Conservation (phyloP, 2,797 vertebrate species). For the Cichlasoma orientale region DNA sequence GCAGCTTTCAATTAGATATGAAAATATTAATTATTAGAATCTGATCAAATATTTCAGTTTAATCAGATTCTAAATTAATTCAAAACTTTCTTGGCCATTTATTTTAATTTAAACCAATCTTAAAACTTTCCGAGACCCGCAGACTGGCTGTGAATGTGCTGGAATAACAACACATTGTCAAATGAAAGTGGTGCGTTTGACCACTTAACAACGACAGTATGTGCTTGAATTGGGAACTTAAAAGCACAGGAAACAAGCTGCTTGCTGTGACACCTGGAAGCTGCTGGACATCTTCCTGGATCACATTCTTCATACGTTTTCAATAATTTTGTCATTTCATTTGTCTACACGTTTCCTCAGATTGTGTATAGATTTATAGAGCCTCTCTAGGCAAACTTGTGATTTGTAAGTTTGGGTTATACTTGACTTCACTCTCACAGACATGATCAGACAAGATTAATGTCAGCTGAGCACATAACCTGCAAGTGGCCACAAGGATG, state of each 20-base stretch:
- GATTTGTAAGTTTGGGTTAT: not conserved
- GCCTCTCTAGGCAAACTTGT: not conserved
- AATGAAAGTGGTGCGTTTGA: not conserved
- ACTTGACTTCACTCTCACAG: not conserved
- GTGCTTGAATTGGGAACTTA: not conserved
- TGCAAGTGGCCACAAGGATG: not conserved
- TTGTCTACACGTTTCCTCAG: not conserved
- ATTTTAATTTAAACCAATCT: not conserved
- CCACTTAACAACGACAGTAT: not conserved
- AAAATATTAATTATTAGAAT: too few relatives aligned
- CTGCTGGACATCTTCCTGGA: not conserved
- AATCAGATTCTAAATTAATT: not conserved
- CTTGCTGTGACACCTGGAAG: not conserved
- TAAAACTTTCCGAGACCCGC: too few relatives aligned
- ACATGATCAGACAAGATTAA: not conserved
- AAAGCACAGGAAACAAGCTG: not conserved
- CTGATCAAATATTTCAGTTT: not conserved
- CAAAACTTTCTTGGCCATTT: not conserved
- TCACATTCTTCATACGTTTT: not conserved
- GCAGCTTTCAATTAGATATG: too few relatives aligned
- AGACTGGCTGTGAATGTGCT: not conserved
- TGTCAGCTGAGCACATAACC: not conserved
- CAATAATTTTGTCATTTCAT: not conserved
- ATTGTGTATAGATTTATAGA: not conserved
- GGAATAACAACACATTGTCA: not conserved